Conservation (phyloP, 2,113 vertebrate genomes). For the Pitta sordida region DNA sequence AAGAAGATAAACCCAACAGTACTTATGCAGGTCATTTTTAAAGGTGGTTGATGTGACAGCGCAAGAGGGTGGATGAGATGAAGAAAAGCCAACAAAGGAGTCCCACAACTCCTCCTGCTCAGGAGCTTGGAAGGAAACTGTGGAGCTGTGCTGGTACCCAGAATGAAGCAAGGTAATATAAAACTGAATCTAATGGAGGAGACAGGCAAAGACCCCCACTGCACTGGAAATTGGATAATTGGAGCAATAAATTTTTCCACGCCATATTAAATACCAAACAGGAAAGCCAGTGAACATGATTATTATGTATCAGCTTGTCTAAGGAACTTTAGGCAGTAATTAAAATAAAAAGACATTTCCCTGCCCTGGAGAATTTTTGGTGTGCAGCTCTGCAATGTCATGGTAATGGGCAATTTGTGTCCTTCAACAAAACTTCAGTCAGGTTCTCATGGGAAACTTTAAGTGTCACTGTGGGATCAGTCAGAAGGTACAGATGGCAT, state of each 20-base stretch:
- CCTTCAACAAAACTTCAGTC: background rate
- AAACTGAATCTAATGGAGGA: background rate
- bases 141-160: background rate
- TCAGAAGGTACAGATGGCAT: background rate
- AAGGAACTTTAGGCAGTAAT: background rate
- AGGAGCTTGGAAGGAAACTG: background rate
- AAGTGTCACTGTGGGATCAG: background rate
- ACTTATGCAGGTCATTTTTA: background rate
- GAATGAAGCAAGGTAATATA: background rate
- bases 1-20: background rate
- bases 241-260: background rate
- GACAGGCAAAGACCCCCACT: background rate
- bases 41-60: background rate
- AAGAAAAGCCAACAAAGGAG: background rate
- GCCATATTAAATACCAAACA: background rate
- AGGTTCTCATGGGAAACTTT: background rate
- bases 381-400: rapidly evolving
- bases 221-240: background rate
- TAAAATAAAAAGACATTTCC: background rate
- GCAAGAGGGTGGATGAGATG: rapidly evolving
- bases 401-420: background rate
- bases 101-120: background rate
- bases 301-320: background rate
- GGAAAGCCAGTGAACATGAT: background rate
- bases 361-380: background rate